Conservation (phyloP, 1,140 invertebrate species). For the Neotoxoptera formosana region DNA sequence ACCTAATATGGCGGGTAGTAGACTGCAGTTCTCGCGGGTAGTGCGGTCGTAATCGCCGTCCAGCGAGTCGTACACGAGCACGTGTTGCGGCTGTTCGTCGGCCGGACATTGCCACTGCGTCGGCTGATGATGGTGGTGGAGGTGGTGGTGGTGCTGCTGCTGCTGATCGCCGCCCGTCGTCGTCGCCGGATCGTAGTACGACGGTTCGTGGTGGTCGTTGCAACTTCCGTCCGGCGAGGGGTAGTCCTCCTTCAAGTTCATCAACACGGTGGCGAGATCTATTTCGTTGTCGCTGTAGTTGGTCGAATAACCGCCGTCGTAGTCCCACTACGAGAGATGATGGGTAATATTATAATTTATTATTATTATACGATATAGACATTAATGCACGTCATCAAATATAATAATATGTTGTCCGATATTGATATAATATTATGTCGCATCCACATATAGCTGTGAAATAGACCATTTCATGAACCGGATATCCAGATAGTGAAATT, state of each 20-base stretch:
- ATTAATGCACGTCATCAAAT: neutral
- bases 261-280: conserved; percentile 35
- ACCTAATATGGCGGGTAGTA: conserved; percentile 35
- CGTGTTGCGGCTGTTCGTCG: neutral
- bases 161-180: neutral
- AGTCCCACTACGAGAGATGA: conserved; percentile 12
- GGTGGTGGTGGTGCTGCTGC: too few relatives aligned
- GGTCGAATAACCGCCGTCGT: neutral
- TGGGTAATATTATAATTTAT: neutral
- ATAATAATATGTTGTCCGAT: neutral
- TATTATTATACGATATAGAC: neutral
- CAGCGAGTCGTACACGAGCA: neutral
- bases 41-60: neutral
- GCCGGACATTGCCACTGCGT: neutral
- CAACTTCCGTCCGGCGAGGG: neutral
- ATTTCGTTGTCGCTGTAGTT: conserved; percentile 50
- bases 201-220: neutral
- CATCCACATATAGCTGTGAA: too few relatives aligned
- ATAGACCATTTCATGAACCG: too few relatives aligned
- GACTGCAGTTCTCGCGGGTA: neutral
- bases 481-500: too few relatives aligned
- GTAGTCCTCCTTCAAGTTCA: conserved; percentile 50
- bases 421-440: neutral
- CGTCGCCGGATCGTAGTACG: neutral
- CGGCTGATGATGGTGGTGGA: neutral